Conservation (phyloP, 1,140 invertebrate genomes). For the Bilobella aurantiaca region DNA sequence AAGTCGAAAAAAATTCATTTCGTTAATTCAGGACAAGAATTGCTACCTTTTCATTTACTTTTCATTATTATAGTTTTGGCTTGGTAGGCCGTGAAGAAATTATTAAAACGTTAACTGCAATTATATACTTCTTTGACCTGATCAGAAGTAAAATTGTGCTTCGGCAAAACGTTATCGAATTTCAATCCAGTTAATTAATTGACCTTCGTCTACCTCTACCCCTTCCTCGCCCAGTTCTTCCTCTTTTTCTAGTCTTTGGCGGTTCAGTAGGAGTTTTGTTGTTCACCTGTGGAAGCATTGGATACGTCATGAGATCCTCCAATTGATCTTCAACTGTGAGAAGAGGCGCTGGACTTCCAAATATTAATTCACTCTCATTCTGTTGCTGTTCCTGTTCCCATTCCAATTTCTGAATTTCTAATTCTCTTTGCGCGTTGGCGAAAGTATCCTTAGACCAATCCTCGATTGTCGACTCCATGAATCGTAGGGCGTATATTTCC, state of each 20-base stretch:
- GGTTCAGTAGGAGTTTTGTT: background rate
- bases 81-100: too few species aligned
- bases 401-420: slow-evolving; percentile 81
- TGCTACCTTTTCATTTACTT: too few species aligned
- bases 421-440: slow-evolving; percentile 76
- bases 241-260: background rate
- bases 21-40: too few species aligned
- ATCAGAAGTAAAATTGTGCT: too few species aligned
- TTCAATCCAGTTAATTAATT: too few species aligned
- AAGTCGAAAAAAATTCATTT: too few species aligned
- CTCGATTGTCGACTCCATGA: slow-evolving; percentile 78
- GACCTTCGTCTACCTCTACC: too few species aligned
- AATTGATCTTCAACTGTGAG: slow-evolving; percentile 7
- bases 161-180: too few species aligned
- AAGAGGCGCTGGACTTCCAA: background rate
- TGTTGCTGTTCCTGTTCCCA: slow-evolving; percentile 78
- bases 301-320: slow-evolving; percentile 33
- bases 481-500: slow-evolving; percentile 84
- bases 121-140: too few species aligned
- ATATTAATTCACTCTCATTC: background rate
- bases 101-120: too few species aligned
- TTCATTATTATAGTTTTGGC: too few species aligned
- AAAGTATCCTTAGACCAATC: slow-evolving; percentile 72
- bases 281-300: slow-evolving; percentile 22
- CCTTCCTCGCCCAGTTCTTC: too few species aligned